Base-by-base conservation (phyloP, 1,140 invertebrate genomes). In the Dreissena rostriformis region DNA sequence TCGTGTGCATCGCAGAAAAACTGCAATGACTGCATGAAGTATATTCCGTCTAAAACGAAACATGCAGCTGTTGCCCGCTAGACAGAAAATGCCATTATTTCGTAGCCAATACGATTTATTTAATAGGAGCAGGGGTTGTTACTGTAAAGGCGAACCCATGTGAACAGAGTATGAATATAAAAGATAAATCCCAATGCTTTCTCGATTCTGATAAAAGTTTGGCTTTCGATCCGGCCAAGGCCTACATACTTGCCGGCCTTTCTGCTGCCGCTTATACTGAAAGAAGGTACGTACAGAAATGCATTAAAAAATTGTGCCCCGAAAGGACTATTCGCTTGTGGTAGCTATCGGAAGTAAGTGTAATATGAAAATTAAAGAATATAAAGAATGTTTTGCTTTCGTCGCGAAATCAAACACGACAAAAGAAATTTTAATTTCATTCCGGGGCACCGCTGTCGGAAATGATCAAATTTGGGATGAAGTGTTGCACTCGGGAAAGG, bases 331-430 rank as follows among this genome's bases (percentile, higher is more conserved):
- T 24, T 19, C 17, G 22, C 22, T 61, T n/a, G 57, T 61, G 17
- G 57, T n/a, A 24, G 57, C 57, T n/a, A 61, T 61, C 17, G 57
- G 57, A 19, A 61, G 57, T 6, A 61, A 61, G 22, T 61, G 57
- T 61, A 24, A 61, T 11, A n/a, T 61, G 57, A 11, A 11, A 61
- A n/a, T 11, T 24, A 61, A 2, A 19, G 57, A 61, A 19, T 61
- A 61, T 61, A 61, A 61, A 24, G 57, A 61, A 61, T 61, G 57
- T 61, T 61, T 61, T 61, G 57, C 57, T 24, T 61, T 61, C 57
- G 22, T 19, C 22, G 57, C 57, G 57, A 61, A 6, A 61, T 61
- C 57, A n/a, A 19, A 61, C 2, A 61, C 17, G 22, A 61, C 4
- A 61, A 24, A 24, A 24, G 57, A n/a, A 19, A 61, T 61, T 61